Base-by-base conservation (phyloP, 2,797 vertebrate genomes). In the Malacoraja senta region DNA sequence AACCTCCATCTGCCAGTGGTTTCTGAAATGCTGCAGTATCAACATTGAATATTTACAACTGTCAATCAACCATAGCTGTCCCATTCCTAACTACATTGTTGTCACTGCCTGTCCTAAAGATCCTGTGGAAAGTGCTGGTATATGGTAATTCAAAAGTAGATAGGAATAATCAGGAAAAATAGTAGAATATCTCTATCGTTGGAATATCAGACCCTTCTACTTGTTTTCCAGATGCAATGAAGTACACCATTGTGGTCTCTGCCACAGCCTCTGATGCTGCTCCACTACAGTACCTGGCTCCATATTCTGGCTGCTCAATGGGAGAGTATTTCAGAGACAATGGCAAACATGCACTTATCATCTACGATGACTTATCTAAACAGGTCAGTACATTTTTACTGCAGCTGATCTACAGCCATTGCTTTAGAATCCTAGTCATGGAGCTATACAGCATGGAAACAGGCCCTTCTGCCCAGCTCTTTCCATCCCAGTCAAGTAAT, bases 311-410 rank as follows among this genome's bases (percentile, higher is more conserved):
- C 94, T 99, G 98, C 96, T 99, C 99, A 94, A 99, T 99, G 99
- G 99, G 99, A 91, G 99, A 99, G 74, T 99, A 98, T 96, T 99
- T 99, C 96, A 97, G 99, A 95, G 99, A 99, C 96, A 99, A 99
- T 0, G 98, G 98, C 94, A 99, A 99, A 94, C 99, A 99, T 0
- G 99, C 98, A 0, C 95, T 99, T 44, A 99, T 99, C 96, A 99
- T 99, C 96, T 99, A 99, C 1, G 98, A 99, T 0, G 99, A 99
- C 95, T 97, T 99, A 94, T 99, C 99, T 95, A 99, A 99, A 94
- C 99, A 99, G 98, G 99, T 99, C 53, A 96, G 94, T 71, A 68
- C 21, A 17, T 24, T 68, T 53, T 26, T 93, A 2, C 29, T 24
- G 21, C 7, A 9, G 21, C 26, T 92, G 32, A 24, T 9, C 65